Evolutionary conservation across 2,888 invertebrate species (phyloP), one percentile per base, ranked within the genome.

Genomic region (Melieria omissa): DNA sequence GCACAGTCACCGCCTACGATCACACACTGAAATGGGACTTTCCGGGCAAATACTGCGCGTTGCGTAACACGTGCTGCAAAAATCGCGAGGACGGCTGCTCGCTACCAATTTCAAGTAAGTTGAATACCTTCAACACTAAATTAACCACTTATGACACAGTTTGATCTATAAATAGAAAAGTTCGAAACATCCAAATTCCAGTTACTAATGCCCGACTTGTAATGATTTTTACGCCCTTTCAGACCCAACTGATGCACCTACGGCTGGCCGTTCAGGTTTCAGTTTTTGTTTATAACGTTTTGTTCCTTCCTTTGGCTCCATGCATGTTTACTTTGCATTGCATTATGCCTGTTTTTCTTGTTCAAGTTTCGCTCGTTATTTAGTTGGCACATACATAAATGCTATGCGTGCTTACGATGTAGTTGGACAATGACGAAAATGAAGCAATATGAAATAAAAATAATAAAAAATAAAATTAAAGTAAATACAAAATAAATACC

Each of bases 11-110:
- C 29, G 80, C 80, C 73, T 83, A 76, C 44, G 86, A 85, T 76
- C 78, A 83, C 78, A 83, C 84, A 70, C 64, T 83, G 7, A 80
- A 78, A 54, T 72, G 77, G 57, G 86, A 86, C 74, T 86, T 77
- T 72, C 86, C 86, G 7, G 87, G 87, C 65, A 84, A 85, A 0
- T 87, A 86, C 75, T 87, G 87, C 78, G 81, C 73, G 58, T 73
- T 62, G 61, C 78, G 79, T 52, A 80, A 85, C 64, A 84, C 82
- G 12, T 97, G 97, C 86, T 98, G 98, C 83, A 81, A 81, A 0
- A 90, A 92, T 63, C 89, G 98, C 61, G 88, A 91, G 76, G 98
- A 98, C 85, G 89, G 90, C 16, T 98, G 98, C 85, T 91, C 95
- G 0, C 90, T 92, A 67, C 92, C 92, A 42, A 95, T 97, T 81